Evolutionary conservation across 2,888 invertebrate genomes (phyloP), one percentile per base, ranked within the genome.

Genomic region (Spisula subtruncata): DNA sequence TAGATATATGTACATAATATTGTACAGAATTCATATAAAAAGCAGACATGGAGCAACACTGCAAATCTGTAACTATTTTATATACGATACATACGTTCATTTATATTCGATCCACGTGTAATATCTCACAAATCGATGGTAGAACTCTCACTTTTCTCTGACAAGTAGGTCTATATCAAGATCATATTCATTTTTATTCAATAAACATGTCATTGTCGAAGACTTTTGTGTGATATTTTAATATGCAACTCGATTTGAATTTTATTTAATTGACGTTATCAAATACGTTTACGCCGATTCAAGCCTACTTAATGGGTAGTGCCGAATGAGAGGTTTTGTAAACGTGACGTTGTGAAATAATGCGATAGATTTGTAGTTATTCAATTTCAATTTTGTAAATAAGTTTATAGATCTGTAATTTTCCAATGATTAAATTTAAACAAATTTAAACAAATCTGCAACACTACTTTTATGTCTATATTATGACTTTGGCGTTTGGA

Each of bases 391-490:
- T 25, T 25, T 66, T 12, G 60, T 66, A 66, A 66, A 66, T 66
- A 66, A 66, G 20, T n/a, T 66, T 66, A 66, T 25, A n/a, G 60
- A 66, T 66, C n/a, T 66, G 60, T 66, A 66, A 25, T 66, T 66
- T 66, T n/a, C n/a, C n/a, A n/a, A n/a, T 66, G 41, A 66, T 66
- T 66, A 25, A 66, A 66, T 66, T 66, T n/a, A 66, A 66, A 66
- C n/a, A 10, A 66, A 25, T 66, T n/a, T 25, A n/a, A n/a, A n/a
- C n/a, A n/a, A n/a, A n/a, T n/a, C n/a, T n/a, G n/a, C n/a, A n/a
- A n/a, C 10, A 25, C 10, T n/a, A 25, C 60, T 25, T 66, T 25
- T 25, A 66, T 25, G 8, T 66, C 60, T 6, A 66, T 66, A 25
- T n/a, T 25, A n/a, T n/a, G 60, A 10, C 60, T 25, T 66, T n/a